Base-by-base conservation (phyloP, 2,888 invertebrate species). In the Epicampocera succincta region DNA sequence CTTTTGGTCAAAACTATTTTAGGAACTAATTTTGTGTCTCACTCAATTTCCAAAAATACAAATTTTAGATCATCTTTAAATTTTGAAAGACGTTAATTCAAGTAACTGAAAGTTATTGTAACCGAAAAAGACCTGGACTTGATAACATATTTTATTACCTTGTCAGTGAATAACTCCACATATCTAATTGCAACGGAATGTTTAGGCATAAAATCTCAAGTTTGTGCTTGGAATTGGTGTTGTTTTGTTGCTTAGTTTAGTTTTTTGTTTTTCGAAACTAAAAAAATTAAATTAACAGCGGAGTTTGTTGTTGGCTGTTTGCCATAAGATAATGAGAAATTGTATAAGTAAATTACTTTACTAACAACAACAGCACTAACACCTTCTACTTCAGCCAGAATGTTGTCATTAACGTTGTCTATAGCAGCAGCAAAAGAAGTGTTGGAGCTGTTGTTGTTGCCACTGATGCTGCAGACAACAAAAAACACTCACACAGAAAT, bases 291-390 rank as follows among this genome's bases (percentile, higher is more conserved):
- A 25, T 65, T 60, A 29, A 74, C 63, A 65, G 65, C 48, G 65
- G 6, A 63, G 46, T 74, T 56, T 56, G 46, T 65, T 65, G 60
- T 44, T 74, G 48, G 44, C 65, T 78, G 65, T 60, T 65, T 19
- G 48, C 65, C 44, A 15, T n/a, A 52, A 72, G 72, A 72, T 66
- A 65, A 77, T 71, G 61, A 52, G 19, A 46, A 63, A 54, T 68
- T 61, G 68, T 33, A 33, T 33, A 33, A 33, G 8, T 60, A 50
- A 44, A 61, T 19, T 60, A 66, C 13, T 48, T 29, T 8, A 40
- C 13, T 0, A 19, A 33, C 29, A 38, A 46, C n/a, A 71, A 21
- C 33, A 46, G 12, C 56, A 69, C 2, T 40, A 33, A 42, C 56
- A 56, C 44, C 33, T 46, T 63, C 46, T 21, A 40, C n/a, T 48